Evolutionary conservation across 1,140 invertebrate genomes (phyloP).

Genomic region (Pissodes strobi): DNA sequence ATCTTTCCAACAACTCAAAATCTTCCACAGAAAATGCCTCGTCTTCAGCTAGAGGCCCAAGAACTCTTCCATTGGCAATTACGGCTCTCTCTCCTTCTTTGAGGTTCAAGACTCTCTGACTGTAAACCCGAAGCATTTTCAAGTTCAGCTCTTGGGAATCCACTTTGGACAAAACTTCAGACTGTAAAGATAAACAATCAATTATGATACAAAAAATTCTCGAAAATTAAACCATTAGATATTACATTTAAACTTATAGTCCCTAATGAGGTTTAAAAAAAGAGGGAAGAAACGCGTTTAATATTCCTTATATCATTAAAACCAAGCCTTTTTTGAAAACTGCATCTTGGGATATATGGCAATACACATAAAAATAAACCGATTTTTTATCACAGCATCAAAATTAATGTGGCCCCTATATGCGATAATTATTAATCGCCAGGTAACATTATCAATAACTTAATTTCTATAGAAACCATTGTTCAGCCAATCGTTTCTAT

Average conservation of each 20-base stretch:
- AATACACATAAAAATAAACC: too few relatives aligned
- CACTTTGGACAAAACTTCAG: slow-evolving; percentile 46
- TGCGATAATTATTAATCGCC: too few relatives aligned
- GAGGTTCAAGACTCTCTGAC: slow-evolving; percentile 62
- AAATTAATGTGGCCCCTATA: too few relatives aligned
- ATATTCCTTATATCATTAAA: too few relatives aligned
- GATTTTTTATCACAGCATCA: too few relatives aligned
- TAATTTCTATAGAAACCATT: too few relatives aligned
- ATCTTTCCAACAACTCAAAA: slow-evolving; percentile 86
- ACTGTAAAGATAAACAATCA: slow-evolving; percentile 34
- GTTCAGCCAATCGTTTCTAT: too few relatives aligned
- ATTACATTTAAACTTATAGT: background rate
- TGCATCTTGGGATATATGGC: too few relatives aligned
- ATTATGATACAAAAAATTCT: slow-evolving; percentile 11
- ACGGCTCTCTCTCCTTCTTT: slow-evolving; percentile 67
- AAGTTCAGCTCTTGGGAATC: slow-evolving; percentile 59
- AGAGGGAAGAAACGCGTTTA: too few relatives aligned
- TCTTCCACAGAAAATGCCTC: slow-evolving; percentile 91
- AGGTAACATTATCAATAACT: too few relatives aligned
- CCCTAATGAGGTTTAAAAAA: background rate
- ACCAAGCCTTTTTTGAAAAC: too few relatives aligned
- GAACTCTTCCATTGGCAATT: slow-evolving; percentile 87
- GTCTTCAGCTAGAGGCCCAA: slow-evolving; percentile 78
- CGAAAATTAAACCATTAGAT: background rate
- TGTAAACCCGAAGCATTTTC: slow-evolving; percentile 66